These are phyloP conservation scores for Stictocephala bisonia DNA, from an alignment of 2,888 invertebrate species.

Conservation along the genomic window DNA sequence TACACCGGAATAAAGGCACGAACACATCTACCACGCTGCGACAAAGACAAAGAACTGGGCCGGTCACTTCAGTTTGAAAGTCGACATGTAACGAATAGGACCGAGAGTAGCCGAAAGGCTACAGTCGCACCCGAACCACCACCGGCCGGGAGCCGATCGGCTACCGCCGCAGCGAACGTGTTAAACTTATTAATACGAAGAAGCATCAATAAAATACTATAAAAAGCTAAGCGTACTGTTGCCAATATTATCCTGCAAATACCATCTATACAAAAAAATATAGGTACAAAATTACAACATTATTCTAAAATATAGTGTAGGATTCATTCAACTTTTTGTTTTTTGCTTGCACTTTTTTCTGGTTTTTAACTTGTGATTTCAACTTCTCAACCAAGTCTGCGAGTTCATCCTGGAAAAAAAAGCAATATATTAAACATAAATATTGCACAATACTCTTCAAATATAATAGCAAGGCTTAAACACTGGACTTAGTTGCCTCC, in stretches of 20 bases:
- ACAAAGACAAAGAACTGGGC: no score
- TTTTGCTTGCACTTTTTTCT: slow-evolving; percentile 61
- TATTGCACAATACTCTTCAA: slow-evolving; percentile 15
- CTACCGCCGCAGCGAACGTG: no score
- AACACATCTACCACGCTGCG: no score
- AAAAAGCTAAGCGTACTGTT: slow-evolving; percentile 40
- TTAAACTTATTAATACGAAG: slow-evolving; percentile 11
- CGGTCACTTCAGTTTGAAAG: no score
- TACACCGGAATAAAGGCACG: no score
- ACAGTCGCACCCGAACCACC: no score
- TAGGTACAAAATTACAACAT: slow-evolving; percentile 37
- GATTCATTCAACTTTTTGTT: slow-evolving; percentile 40
- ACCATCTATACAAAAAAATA: slow-evolving; percentile 31
- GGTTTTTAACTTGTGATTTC: slow-evolving; percentile 66
- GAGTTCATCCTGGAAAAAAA: slow-evolving; percentile 64
- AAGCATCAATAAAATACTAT: slow-evolving; percentile 22
- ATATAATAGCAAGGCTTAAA: neutral
- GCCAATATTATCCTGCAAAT: slow-evolving; percentile 11
- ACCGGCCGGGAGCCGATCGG: no score
- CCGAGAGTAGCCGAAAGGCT: no score
- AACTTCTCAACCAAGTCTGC: slow-evolving; percentile 66
- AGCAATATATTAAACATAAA: no score
- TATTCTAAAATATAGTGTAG: slow-evolving; percentile 16
- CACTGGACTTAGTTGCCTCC: no score
- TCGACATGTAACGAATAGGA: no score